Evolutionary conservation across 2,113 vertebrate species (phyloP).

Genomic region (Arvicanthis niloticus): DNA sequence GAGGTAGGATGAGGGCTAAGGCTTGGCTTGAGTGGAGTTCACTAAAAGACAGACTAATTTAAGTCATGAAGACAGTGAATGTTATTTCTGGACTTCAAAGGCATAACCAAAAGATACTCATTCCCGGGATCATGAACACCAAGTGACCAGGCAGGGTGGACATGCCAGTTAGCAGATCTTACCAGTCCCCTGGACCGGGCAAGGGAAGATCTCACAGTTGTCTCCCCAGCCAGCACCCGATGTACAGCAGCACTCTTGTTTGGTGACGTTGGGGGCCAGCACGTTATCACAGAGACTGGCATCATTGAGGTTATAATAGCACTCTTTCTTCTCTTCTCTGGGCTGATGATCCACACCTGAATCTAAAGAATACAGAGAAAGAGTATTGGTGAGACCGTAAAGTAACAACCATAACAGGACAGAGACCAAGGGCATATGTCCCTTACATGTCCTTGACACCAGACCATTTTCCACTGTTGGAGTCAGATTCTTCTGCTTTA

Average conservation of each 20-base stretch:
- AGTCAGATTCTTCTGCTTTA: background rate
- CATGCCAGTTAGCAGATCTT: constrained; percentile 60
- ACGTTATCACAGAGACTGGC: constrained; percentile 98
- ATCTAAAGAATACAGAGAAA: constrained; percentile 66
- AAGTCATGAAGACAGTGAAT: background rate
- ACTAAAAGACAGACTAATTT: background rate
- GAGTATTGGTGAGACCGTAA: background rate
- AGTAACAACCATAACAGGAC: background rate
- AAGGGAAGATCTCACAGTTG: constrained; percentile 98
- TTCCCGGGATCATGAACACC: background rate
- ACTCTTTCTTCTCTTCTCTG: constrained; percentile 94
- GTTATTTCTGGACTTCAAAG: background rate
- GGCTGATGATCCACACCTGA: constrained; percentile 74
- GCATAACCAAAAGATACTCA: background rate
- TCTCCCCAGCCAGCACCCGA: constrained; percentile 98
- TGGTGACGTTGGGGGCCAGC: constrained; percentile 94
- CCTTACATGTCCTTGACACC: background rate
- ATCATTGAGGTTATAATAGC: constrained; percentile 95
- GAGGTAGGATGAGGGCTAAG: background rate
- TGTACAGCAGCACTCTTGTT: constrained; percentile 98
- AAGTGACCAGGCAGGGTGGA: background rate
- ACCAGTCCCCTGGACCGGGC: constrained; percentile 95
- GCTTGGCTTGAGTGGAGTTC: background rate
- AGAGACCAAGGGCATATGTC: rapidly evolving
- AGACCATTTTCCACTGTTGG: background rate